Evolutionary conservation across 1,140 invertebrate species (phyloP).

Genomic region (Camponotus floridanus): DNA sequence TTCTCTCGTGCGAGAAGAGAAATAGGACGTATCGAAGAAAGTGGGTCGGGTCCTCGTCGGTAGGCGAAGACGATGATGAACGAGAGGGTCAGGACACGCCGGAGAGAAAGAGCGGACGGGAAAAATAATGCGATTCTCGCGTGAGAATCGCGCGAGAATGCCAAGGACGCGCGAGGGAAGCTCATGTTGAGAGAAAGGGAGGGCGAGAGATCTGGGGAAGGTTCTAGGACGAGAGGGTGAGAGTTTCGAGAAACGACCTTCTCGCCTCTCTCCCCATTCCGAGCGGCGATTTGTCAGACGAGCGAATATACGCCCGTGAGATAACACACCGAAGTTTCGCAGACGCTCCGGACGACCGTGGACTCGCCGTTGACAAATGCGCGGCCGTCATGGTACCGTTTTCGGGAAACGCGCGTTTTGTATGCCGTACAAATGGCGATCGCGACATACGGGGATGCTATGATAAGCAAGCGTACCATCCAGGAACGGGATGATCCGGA

Average conservation of each 20-base stretch:
- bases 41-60: slow-evolving; percentile 58
- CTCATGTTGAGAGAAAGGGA: slow-evolving; percentile 7
- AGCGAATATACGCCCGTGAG: slow-evolving; percentile 64
- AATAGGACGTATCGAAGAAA: slow-evolving; percentile 50
- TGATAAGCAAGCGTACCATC: slow-evolving; percentile 55
- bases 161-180: slow-evolving; percentile 44
- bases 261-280: background rate
- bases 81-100: slow-evolving; percentile 52
- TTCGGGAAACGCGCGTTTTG: slow-evolving; percentile 58
- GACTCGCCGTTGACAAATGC: slow-evolving; percentile 69
- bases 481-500: slow-evolving; percentile 32
- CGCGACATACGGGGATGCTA: background rate
- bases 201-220: background rate
- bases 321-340: slow-evolving; percentile 75
- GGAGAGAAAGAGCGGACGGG: slow-evolving; percentile 35
- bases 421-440: slow-evolving; percentile 65
- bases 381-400: slow-evolving; percentile 31
- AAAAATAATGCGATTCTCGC: slow-evolving; percentile 75
- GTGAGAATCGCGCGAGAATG: slow-evolving; percentile 59
- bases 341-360: slow-evolving; percentile 66
- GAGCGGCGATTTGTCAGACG: slow-evolving; percentile 75
- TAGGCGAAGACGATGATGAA: slow-evolving; percentile 68
- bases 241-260: slow-evolving; percentile 49
- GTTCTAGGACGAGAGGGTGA: slow-evolving; percentile 34
- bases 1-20: slow-evolving; percentile 33